Conservation (phyloP, 2,113 vertebrate species). For the Cheirogaleus medius region DNA sequence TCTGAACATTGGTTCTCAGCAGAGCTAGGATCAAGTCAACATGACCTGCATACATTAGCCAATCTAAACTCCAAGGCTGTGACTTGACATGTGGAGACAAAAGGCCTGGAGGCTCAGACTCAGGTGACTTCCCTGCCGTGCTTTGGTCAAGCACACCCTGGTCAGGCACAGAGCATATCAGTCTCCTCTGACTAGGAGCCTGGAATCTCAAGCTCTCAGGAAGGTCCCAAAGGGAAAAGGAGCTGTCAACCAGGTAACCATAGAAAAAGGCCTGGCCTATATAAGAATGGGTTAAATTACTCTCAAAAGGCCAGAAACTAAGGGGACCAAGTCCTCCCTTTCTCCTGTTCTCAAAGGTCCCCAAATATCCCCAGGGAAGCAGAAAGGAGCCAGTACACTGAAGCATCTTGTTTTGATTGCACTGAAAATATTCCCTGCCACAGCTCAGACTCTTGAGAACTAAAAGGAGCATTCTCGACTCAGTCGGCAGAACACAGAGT, state of each 20-base stretch:
- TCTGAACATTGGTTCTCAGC: neutral
- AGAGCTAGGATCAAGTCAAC: neutral
- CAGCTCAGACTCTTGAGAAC: neutral
- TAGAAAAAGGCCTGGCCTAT: neutral
- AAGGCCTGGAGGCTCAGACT: neutral
- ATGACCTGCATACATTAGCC: fast-evolving
- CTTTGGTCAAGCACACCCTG: neutral
- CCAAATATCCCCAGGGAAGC: neutral
- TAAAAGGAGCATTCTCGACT: neutral
- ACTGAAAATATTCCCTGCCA: constrained; percentile 10
- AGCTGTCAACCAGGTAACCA: neutral
- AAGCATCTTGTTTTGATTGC: constrained; percentile 47
- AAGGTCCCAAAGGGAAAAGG: neutral
- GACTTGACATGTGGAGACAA: neutral
- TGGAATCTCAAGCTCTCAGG: neutral
- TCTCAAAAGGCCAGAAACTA: neutral
- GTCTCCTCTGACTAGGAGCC: neutral
- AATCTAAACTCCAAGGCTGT: neutral
- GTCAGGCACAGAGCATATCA: neutral
- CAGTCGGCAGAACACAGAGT: neutral
- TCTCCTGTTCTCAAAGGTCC: neutral
- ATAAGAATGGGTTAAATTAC: neutral
- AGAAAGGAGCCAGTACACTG: neutral
- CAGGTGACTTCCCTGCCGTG: neutral
- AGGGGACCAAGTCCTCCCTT: neutral